Base-by-base conservation (phyloP, 2,888 invertebrate species). In the Xylota segnis region DNA sequence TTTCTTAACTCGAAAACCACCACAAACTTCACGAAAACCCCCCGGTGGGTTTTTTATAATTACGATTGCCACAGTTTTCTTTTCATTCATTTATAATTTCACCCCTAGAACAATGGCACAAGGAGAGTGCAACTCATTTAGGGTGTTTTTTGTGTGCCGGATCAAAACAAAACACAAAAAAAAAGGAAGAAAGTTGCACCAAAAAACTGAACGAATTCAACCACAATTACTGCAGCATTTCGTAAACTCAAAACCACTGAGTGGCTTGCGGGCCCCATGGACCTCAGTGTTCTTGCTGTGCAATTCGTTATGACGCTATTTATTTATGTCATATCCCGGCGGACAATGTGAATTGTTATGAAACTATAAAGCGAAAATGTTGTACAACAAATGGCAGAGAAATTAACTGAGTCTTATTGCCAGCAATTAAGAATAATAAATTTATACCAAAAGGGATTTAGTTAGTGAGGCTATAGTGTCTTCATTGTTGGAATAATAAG, bases 221-320 rank as follows among this genome's bases (percentile, higher is more conserved):
- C 63, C 63, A 32, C 63, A 63, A 63, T 63, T 63, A 63, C 63
- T 63, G 63, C 63, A 45, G 47, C 27, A 45, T 43, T 61, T 61
- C 10, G 45, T 32, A 47, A 32, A 29, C 45, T 47, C 63, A 32
- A 63, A 29, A 43, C 63, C 16, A 16, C 45, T 16, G 63, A 45
- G n/a, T 45, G 63, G 27, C 14, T 63, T 45, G 32, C 45, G 63
- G 32, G 16, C 16, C 29, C 63, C 10, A n/a, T 12, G 43, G 23
- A 29, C 7, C 45, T 27, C 10, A 16, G 45, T 14, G 29, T 18
- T 27, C 27, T 59, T 43, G 59, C n/a, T 43, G 43, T 23, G 27
- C 10, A 61, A 61, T 61, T 61, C 23, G 29, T 40, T 40, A n/a
- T 10, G 10, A 40, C n/a, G n/a, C 40, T 23, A 10, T 50, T 37